Evolutionary conservation across 2,888 invertebrate genomes (phyloP), one percentile per base, ranked within the genome.

Genomic region (Netelia virgata): DNA sequence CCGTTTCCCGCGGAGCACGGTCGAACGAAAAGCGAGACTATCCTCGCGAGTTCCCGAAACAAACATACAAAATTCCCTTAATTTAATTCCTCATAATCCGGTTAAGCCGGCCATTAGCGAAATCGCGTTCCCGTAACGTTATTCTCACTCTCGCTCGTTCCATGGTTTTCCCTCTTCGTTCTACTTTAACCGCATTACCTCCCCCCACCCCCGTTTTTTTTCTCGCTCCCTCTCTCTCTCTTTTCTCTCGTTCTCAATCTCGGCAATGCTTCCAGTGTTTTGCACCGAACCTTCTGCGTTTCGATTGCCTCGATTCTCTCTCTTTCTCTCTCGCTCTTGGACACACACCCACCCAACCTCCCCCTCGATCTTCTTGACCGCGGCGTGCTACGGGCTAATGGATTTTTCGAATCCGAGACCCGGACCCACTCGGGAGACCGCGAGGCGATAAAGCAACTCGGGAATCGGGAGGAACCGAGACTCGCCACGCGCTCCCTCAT

Each of bases 21-120:
- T 47, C 70, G 14, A 20, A 57, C 61, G 23, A 61, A 36, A 36
- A 8, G 36, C 66, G 66, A 50, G 64, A 59, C 47, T 61, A 47
- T 57, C 16, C 57, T 80, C 73, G 41, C 78, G 64, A 83, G 83
- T 80, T 70, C 66, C 14, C 87, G 87, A 88, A 90, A 90, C 90
- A 90, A 91, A 88, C 88, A 89, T 90, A 88, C 90, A 85, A 79
- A 84, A 90, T 89, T 90, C 86, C 89, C 88, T 88, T 89, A 89
- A 91, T 91, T 91, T 89, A 90, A 92, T 92, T 91, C 88, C 86
- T 90, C 89, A 88, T 92, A 92, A 92, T 92, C 89, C 89, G 88
- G 88, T 92, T 91, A 91, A 92, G 90, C 89, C 86, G 88, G 85
- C 90, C 89, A 91, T 92, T 91, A 91, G 90, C 90, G 87, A 84